phyloP scores from a whole-genome alignment of 2,888 invertebrate species.

The Lacanobia wlatinum region DNA sequence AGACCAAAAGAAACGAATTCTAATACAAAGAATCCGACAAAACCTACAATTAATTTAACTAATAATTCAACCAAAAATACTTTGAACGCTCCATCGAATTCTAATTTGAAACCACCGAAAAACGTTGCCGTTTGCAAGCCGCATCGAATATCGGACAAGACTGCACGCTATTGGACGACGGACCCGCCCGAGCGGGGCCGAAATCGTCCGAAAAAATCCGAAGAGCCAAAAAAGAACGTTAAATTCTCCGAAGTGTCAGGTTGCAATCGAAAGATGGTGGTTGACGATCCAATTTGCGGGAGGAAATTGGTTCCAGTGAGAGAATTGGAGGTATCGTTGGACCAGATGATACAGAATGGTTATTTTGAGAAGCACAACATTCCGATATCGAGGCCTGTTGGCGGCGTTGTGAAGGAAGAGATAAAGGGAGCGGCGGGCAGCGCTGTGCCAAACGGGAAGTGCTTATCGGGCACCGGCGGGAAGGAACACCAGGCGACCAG shows the following conservation, averaged over 20 bases:
- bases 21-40: constrained; percentile 54
- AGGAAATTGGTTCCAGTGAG: constrained; percentile 87
- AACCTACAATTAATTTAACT: constrained; percentile 49
- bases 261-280: constrained; percentile 86
- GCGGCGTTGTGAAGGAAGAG: constrained; percentile 74
- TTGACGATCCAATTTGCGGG: constrained; percentile 86
- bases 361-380: constrained; percentile 89
- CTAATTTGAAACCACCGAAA: constrained; percentile 71
- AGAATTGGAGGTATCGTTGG: constrained; percentile 87
- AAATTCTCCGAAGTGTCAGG: constrained; percentile 89
- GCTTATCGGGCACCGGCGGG: constrained; percentile 76
- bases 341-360: constrained; percentile 89
- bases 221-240: constrained; percentile 87
- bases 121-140: constrained; percentile 88
- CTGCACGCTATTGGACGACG: constrained; percentile 86
- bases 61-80: constrained; percentile 41
- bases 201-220: constrained; percentile 77
- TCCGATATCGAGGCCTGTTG: constrained; percentile 81
- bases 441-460: constrained; percentile 83
- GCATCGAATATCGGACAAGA: constrained; percentile 82
- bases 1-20: constrained; percentile 58
- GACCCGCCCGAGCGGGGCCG: constrained; percentile 79
- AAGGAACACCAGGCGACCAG: constrained; percentile 74
- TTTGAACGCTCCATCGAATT: constrained; percentile 65
- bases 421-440: constrained; percentile 63